phyloP scores from a whole-genome alignment of 1,140 invertebrate genomes.

The Frieseomelitta varia region DNA sequence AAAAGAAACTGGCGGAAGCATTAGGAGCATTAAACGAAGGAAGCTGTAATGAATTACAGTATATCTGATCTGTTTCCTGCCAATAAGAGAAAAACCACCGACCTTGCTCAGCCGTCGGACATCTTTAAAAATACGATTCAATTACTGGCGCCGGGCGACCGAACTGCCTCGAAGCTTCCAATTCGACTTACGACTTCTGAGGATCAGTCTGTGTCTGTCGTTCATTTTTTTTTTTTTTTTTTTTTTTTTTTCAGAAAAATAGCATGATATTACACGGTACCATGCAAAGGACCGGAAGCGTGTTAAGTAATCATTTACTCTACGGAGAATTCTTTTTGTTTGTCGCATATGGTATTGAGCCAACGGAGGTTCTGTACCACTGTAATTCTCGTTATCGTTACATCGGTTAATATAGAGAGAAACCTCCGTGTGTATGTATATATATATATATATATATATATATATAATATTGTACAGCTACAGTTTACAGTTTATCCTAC shows the following conservation, averaged over 20 bases:
- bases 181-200: too few relatives aligned
- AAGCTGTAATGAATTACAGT: slow-evolving; percentile 23
- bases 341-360: slow-evolving; percentile 34
- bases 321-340: slow-evolving; percentile 17
- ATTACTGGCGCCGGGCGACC: not conserved
- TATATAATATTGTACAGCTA: slow-evolving; percentile 27
- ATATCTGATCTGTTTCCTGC: slow-evolving; percentile 20
- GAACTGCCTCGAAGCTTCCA: not conserved
- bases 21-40: slow-evolving; percentile 27
- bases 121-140: slow-evolving; percentile 12
- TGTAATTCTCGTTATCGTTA: slow-evolving; percentile 47
- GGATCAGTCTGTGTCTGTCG: not conserved
- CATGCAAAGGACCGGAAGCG: not conserved
- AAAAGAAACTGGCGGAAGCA: slow-evolving; percentile 1
- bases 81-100: not conserved
- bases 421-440: slow-evolving; percentile 17
- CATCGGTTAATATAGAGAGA: slow-evolving; percentile 36
- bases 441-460: slow-evolving; percentile 12
- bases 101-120: not conserved
- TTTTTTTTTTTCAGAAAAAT: slow-evolving; percentile 19
- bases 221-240: not conserved
- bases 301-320: not conserved
- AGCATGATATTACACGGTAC: not conserved
- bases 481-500: slow-evolving; percentile 39
- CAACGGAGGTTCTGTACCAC: slow-evolving; percentile 19